Evolutionary conservation across 1,140 invertebrate genomes (phyloP), one percentile per base, ranked within the genome.

Genomic region (Samia ricini): DNA sequence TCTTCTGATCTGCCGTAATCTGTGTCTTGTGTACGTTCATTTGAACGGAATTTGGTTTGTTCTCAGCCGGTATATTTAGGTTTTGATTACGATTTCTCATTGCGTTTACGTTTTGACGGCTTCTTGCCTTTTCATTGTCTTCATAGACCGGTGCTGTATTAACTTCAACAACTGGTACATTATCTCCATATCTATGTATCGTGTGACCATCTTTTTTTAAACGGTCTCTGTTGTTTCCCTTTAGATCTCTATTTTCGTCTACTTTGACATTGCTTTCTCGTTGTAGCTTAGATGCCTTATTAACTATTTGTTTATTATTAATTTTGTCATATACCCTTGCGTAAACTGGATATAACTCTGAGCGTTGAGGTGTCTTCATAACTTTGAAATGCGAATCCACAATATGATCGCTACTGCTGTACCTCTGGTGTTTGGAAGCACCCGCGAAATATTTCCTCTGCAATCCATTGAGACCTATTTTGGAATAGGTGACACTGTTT

Each of bases 321-420:
- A 42, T 42, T 42, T 15, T 42, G 4, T 42, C 33, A 42, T 42
- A 42, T 15, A 10, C n/a, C 10, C 33, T 15, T 42, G 12, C 33
- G 12, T 42, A 42, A 15, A 12, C n/a, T 12, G 33, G 33, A 42
- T 10, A 15, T 10, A 42, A 15, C 1, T 2, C 33, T 36, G 33
- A 2, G 4, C 33, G 4, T 12, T 42, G 51, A 4, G 51, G 15
- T 10, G 68, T 58, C 59, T 73, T 76, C 23, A 64, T 55, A 0
- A 77, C 52, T 57, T 62, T 75, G 21, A 81, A 80, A 56, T 81
- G 71, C 3, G 76, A 74, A 26, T 81, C 74, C 2, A 79, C 64
- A 0, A 72, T 66, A 36, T 66, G 69, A 51, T 81, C 72, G 50
- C 77, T 76, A 0, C 68, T 69, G 42, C 20, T 33, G 6, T 79